Base-by-base conservation (phyloP, 2,797 vertebrate genomes). In the Atherinosoma microstoma region DNA sequence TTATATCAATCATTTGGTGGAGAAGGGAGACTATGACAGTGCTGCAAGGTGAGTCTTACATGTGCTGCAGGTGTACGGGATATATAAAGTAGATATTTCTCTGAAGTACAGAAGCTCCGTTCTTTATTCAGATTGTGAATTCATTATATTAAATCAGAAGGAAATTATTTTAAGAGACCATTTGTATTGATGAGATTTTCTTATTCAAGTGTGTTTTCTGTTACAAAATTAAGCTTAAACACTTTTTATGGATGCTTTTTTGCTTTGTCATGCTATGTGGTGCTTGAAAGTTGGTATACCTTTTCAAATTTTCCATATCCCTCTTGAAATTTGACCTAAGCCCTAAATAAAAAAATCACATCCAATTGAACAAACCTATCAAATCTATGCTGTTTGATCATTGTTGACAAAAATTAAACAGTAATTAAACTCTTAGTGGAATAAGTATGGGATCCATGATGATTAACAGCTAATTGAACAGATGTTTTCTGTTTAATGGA, bases 1-100 rank as follows among this genome's bases (percentile, higher is more conserved):
- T 16, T 99, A 97, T 85, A 96, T 99, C 91, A 97, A 97, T 87
- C 97, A 99, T 83, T 88, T 99, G n/a, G 87, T 99, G 88, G 96
- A 97, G 87, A 98, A 92, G 84, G 93, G 96, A 75, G 97, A 99
- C 22, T 97, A 97, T 47, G 96, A 99, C 75, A 78, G 89, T n/a
- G 98, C 98, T 79, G 98, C 97, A 30, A 96, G 97, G 98, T 99
- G 91, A 8, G 74, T 63, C 45, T 18, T 18, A 34, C 32, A 36
- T 24, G 12, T 35, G 40, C 18, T 64, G 40, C n/a, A 70, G 35
- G 13, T 32, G 40, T 22, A 9, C 27, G 34, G 32, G 6, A 56
- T 59, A 24, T n/a, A 30, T 70, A 2, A 45, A 61, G 7, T 20
- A 7, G 42, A 45, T 36, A 3, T 40, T 40, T 40, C 12, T 47